Evolutionary conservation across 2,888 invertebrate genomes (phyloP).

Genomic region (Adelphocoris suturalis): DNA sequence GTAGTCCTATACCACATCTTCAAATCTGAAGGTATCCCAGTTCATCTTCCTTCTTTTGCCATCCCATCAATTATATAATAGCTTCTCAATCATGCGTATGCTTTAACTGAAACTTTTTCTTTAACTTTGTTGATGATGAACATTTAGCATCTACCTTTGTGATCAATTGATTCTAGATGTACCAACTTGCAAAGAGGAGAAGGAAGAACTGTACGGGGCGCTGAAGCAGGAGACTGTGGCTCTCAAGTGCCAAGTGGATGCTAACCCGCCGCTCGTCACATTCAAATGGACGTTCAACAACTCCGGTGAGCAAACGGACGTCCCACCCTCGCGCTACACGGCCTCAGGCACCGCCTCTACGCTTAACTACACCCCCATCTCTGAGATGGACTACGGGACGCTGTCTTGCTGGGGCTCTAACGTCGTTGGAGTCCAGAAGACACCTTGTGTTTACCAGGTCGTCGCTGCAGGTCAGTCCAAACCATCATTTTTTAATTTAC

Average conservation of each 20-base stretch:
- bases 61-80: too few species aligned
- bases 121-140: too few species aligned
- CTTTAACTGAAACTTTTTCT: too few species aligned
- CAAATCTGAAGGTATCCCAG: too few species aligned
- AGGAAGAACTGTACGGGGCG: conserved; percentile 91
- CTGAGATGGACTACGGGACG: conserved; percentile 94
- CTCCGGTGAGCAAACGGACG: conserved; percentile 90
- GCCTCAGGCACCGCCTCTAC: conserved; percentile 85
- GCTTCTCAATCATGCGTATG: too few species aligned
- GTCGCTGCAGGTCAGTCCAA: conserved; percentile 86
- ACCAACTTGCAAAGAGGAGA: conserved; percentile 88
- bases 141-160: too few species aligned
- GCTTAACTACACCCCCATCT: conserved; percentile 91
- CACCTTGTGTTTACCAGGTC: conserved; percentile 92
- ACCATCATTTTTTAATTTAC: not conserved
- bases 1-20: too few species aligned
- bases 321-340: conserved; percentile 85
- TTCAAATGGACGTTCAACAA: conserved; percentile 97
- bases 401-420: conserved; percentile 92
- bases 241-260: conserved; percentile 91
- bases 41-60: too few species aligned
- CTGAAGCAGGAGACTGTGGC: conserved; percentile 93
- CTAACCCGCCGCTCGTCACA: conserved; percentile 90
- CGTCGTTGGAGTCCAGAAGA: conserved; percentile 89
- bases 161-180: conserved; percentile 81